Evolutionary conservation across 2,888 invertebrate genomes (phyloP).

Genomic region (Metellina segmentata): DNA sequence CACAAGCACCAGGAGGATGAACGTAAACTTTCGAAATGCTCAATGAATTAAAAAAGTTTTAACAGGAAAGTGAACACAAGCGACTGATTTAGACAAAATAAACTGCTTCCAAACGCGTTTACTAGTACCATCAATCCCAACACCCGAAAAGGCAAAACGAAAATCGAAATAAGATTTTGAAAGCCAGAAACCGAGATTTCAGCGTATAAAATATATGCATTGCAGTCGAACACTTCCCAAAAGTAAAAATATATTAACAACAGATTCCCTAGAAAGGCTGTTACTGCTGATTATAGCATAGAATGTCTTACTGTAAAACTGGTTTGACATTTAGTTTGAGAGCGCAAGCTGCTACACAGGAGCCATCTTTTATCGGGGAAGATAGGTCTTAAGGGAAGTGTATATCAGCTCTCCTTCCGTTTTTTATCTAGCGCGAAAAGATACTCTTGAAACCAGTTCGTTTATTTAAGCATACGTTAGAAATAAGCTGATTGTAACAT

Average conservation of each 20-base stretch:
- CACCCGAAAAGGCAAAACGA: no score
- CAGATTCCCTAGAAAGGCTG: neutral
- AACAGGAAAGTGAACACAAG: no score
- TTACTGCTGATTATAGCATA: neutral
- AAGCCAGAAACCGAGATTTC: no score
- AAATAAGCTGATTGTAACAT: constrained; percentile 36
- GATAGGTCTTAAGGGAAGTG: neutral
- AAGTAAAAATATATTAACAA: neutral
- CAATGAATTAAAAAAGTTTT: no score
- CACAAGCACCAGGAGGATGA: no score
- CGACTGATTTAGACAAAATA: no score
- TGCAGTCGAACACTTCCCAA: neutral
- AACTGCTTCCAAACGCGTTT: no score
- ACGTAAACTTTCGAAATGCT: no score
- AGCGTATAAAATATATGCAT: no score
- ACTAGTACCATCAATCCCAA: no score
- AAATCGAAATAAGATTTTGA: no score
- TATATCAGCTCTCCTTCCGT: constrained; percentile 1
- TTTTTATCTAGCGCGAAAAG: neutral
- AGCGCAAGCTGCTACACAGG: constrained; percentile 3
- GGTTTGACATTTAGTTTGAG: constrained; percentile 7
- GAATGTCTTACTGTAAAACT: neutral
- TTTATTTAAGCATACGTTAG: constrained; percentile 14
- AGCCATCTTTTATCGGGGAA: constrained; percentile 22
- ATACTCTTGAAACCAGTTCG: constrained; percentile 30